Base-by-base conservation (phyloP, 2,888 invertebrate species). In the Thecocarcelia acutangulata region DNA sequence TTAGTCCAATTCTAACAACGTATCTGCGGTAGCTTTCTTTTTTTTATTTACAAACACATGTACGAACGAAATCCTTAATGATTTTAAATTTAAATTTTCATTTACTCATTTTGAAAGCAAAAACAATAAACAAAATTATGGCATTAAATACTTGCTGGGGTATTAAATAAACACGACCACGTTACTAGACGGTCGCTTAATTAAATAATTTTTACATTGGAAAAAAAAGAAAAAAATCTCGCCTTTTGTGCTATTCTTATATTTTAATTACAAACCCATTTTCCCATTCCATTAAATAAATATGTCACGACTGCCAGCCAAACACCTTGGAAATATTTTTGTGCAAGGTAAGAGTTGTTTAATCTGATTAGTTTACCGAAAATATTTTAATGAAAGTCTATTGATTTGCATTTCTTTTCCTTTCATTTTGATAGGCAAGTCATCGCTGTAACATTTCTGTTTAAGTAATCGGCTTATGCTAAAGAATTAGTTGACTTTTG, bases 361-460 rank as follows among this genome's bases (percentile, higher is more conserved):
- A 72, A 73, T 76, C 72, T 68, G 68, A 73, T 81, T 81, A 76
- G 72, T 73, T 81, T 66, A 68, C 76, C 68, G 72, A 76, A 73
- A 76, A 52, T 68, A 15, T 48, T 72, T 63, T 50, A 63, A 70
- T 59, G 64, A 66, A 70, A 75, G 58, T 11, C 13, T n/a, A 46
- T 33, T 33, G 33, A 33, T 33, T 9, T 33, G 5, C 8, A 8
- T 33, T 33, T 33, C 21, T 33, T 40, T 28, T 37, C 56, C n/a
- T n/a, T 3, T 24, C 9, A 44, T 46, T 63, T 33, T 33, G 3
- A 5, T 28, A 8, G 12, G 46, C n/a, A 8, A 11, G 21, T 42
- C 24, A 3, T 1, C 28, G 28, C 11, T 12, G 33, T 8, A 37
- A 42, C 13, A 13, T 24, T 4, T 37, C 8, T 40, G 15, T 48